Base-by-base conservation (phyloP, 2,888 invertebrate genomes). In the Germaria angustata region DNA sequence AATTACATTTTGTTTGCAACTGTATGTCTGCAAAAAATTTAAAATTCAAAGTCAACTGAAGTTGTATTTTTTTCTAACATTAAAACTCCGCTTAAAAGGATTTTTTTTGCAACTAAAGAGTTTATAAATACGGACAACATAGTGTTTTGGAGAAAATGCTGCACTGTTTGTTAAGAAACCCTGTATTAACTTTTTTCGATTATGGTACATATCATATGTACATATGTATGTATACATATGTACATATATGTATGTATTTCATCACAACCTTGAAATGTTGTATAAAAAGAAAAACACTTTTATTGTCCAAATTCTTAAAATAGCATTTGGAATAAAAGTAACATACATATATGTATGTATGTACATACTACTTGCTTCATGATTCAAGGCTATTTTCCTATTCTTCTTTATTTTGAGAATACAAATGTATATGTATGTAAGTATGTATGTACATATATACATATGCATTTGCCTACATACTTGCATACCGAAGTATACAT, bases 221-320 rank as follows among this genome's bases (percentile, higher is more conserved):
- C n/a, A n/a, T n/a, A n/a, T 11, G 36, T 13, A 36, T 1, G 13
- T 36, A 7, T 13, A 36, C 13, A 2, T 13, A 36, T 36, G 13
- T 2, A 24, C n/a, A 11, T 13, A 1, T 22, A 6, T 15, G 11
- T n/a, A n/a, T n/a, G n/a, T n/a, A n/a, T n/a, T n/a, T 53, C n/a
- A 20, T 41, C 17, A 28, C 55, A 68, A 41, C 68, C 68, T 68
- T 68, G 68, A 68, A 53, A 24, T 68, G 53, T 28, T 20, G 13
- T 15, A 53, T 20, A 17, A 11, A 66, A 46, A 15, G 15, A 41
- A 13, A 41, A 15, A 7, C 15, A 46, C 20, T 24, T 34, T 65
- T 32, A n/a, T 49, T 65, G 65, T 49, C 46, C 46, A 65, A 59
- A 57, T 20, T n/a, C n/a, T 39, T 39, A n/a, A 39, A n/a, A 44